phyloP scores from a whole-genome alignment of 2,797 vertebrate genomes.

The Onychomys torridus region DNA sequence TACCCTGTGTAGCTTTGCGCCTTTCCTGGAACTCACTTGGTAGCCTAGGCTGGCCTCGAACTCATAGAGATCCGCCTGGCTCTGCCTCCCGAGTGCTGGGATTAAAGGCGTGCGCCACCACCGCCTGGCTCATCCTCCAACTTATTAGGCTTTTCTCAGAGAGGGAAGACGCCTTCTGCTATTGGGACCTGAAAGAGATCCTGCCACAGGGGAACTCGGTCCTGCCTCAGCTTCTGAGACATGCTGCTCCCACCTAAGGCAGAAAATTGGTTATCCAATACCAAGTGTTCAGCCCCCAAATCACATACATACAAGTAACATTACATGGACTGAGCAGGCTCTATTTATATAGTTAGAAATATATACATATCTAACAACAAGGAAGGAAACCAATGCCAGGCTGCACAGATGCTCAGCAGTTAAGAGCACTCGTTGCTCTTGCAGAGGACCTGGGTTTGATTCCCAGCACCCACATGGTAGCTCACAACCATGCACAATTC shows the following conservation, averaged over 20 bases:
- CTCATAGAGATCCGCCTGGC: too few species aligned
- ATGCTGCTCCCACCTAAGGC: background rate
- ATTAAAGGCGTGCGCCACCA: too few species aligned
- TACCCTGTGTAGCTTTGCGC: too few species aligned
- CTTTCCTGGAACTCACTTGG: too few species aligned
- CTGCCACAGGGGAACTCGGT: background rate
- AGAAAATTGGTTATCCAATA: background rate
- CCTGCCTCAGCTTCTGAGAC: background rate
- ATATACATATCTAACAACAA: background rate
- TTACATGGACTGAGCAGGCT: background rate
- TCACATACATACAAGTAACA: background rate
- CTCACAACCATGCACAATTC: background rate
- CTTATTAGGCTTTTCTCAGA: background rate
- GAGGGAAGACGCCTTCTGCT: background rate
- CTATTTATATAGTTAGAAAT: background rate
- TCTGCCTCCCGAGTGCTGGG: too few species aligned
- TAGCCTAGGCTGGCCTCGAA: too few species aligned
- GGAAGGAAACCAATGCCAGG: background rate
- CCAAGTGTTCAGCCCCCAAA: background rate
- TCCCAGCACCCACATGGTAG: background rate
- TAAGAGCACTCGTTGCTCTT: background rate
- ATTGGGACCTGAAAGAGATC: too few species aligned
- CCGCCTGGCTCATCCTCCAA: too few species aligned
- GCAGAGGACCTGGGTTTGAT: background rate
- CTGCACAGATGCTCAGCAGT: background rate